Percentiles rank a stretch among this genome's conserved stretches.
phyloP scores from a whole-genome alignment of 2,797 vertebrate genomes.

The Coluber constrictor region DNA sequence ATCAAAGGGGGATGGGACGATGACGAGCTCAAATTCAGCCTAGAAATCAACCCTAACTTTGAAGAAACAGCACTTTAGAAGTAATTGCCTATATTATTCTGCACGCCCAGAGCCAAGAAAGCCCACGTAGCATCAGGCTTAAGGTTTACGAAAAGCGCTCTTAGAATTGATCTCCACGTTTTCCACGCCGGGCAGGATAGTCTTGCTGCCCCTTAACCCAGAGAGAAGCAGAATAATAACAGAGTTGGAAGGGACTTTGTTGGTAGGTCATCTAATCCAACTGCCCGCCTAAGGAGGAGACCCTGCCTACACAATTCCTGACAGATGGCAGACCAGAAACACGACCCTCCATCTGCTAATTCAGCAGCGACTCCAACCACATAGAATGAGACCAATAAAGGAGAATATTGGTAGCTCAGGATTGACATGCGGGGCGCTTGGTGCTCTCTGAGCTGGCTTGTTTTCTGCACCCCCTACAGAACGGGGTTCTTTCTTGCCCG shows the following conservation, averaged over 20 bases:
- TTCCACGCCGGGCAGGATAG: no score
- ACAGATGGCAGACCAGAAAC: no score
- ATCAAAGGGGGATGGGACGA: no score
- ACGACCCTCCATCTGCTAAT: no score
- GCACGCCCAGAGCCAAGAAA: neutral
- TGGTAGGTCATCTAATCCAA: no score
- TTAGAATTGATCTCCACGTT: neutral
- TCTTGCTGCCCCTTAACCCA: neutral
- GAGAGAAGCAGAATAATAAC: no score
- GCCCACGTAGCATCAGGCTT: no score
- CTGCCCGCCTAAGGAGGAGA: no score
- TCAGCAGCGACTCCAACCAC: neutral
- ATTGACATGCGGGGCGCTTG: neutral
- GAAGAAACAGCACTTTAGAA: no score
- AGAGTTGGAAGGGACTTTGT: no score
- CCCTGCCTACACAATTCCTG: no score
- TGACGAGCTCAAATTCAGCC: neutral
- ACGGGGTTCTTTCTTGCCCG: neutral
- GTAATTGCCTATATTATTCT: neutral
- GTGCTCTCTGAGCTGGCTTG: neutral
- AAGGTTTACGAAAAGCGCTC: neutral
- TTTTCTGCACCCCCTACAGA: neutral
- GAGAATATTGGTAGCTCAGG: neutral
- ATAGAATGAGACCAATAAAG: neutral
- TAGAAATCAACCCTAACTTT: neutral